Evolutionary conservation across 1,140 invertebrate genomes (phyloP).

Genomic region (Anastrepha ludens): DNA sequence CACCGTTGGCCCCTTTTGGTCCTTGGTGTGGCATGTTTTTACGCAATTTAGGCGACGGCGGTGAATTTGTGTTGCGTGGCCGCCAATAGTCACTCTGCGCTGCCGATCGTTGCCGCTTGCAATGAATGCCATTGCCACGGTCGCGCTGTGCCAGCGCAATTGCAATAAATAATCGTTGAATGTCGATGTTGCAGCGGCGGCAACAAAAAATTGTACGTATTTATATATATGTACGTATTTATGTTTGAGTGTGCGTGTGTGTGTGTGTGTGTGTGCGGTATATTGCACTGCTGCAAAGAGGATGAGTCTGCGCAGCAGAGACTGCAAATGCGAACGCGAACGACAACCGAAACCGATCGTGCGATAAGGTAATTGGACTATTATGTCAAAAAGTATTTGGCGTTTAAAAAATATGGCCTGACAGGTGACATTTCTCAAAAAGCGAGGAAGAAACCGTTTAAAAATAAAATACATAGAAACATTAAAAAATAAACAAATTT

Average conservation of each 20-base stretch:
- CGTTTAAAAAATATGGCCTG: constrained; percentile 74
- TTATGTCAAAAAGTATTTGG: constrained; percentile 75
- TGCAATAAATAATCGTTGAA: constrained; percentile 54
- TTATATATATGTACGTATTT: background rate
- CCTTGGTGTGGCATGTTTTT: constrained; percentile 36
- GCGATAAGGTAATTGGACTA: constrained; percentile 75
- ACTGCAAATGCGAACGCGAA: constrained; percentile 39
- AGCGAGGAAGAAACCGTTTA: constrained; percentile 25
- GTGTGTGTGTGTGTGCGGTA: constrained; percentile 53
- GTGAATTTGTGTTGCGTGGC: constrained; percentile 45
- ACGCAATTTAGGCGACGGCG: constrained; percentile 50
- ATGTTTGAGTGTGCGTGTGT: background rate
- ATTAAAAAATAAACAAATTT: background rate
- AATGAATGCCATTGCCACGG: constrained; percentile 45
- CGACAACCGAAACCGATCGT: constrained; percentile 69
- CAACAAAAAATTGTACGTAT: background rate
- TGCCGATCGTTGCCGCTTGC: background rate
- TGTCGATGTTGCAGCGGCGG: constrained; percentile 41
- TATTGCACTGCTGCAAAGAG: constrained; percentile 51
- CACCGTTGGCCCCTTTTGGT: background rate
- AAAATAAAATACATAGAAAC: background rate
- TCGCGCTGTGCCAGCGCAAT: constrained; percentile 46
- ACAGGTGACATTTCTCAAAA: constrained; percentile 72
- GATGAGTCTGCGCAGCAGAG: background rate
- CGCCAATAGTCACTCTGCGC: background rate